Percentiles rank a stretch among this genome's conserved stretches.
phyloP scores from a whole-genome alignment of 2,888 invertebrate genomes.

The Trissolcus brochymenae region DNA sequence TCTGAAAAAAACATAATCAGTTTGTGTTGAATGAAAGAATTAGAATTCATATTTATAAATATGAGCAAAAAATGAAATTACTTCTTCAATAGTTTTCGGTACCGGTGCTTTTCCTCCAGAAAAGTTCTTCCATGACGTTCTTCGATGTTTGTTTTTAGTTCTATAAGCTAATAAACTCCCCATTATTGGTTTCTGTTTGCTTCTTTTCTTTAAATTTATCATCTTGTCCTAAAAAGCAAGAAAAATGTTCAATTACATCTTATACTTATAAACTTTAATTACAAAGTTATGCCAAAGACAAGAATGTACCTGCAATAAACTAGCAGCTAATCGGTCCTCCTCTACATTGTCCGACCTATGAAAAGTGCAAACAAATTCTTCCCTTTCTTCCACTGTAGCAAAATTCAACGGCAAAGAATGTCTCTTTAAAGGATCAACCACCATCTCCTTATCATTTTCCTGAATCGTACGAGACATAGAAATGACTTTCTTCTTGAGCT shows the following conservation, averaged over 20 bases:
- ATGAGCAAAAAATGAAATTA: conserved; percentile 35
- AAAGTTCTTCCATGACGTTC: conserved; percentile 64
- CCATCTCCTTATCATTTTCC: neutral
- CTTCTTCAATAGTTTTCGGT: conserved; percentile 62
- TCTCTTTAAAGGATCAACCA: conserved; percentile 3
- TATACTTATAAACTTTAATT: too few relatives aligned
- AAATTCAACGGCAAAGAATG: conserved; percentile 23
- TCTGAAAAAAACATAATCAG: conserved; percentile 56
- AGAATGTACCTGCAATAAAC: conserved; percentile 64
- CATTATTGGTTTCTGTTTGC: conserved; percentile 60
- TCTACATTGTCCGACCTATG: conserved; percentile 32
- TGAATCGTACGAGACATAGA: conserved; percentile 12
- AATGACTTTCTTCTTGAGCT: conserved; percentile 22
- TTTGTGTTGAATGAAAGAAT: too few relatives aligned
- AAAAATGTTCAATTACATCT: conserved; percentile 5
- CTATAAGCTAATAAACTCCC: conserved; percentile 63
- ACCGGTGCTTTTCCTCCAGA: conserved; percentile 60
- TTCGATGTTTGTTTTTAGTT: conserved; percentile 57
- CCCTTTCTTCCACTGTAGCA: neutral
- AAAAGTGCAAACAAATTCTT: conserved; percentile 10
- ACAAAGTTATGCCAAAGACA: too few relatives aligned
- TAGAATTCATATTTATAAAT: neutral
- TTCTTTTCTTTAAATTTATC: conserved; percentile 65
- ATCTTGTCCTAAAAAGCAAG: conserved; percentile 64
- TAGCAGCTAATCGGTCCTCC: conserved; percentile 69